Conservation (phyloP, 2,113 vertebrate species). For the Prionailurus bengalensis region DNA sequence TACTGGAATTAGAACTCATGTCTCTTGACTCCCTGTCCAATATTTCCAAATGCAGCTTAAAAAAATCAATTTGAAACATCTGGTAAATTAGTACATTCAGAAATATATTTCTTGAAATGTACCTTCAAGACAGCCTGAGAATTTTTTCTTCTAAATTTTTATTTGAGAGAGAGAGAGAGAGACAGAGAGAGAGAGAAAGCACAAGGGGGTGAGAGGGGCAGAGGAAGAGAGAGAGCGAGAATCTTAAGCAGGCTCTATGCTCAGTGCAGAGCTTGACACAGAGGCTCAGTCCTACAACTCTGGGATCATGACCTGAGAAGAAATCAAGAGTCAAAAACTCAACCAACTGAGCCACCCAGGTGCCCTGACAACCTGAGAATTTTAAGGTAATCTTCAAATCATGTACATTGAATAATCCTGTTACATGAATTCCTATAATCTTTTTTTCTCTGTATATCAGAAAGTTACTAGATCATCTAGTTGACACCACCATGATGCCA, state of each 20-base stretch:
- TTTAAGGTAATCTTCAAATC: neutral
- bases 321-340: no score
- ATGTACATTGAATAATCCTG: neutral
- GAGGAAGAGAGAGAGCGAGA: no score
- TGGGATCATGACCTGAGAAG: no score
- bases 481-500: neutral
- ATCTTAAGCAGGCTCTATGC: no score
- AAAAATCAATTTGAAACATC: neutral
- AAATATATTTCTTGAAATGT: neutral
- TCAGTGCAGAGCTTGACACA: no score
- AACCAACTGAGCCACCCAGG: no score
- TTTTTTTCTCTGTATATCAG: neutral
- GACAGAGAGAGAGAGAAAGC: no score
- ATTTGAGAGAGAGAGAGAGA: no score
- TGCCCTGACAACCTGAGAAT: neutral
- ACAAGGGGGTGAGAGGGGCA: no score
- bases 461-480: neutral
- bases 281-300: no score
- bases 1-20: neutral
- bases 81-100: neutral
- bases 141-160: neutral
- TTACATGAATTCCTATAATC: neutral
- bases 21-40: neutral
- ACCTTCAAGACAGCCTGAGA: neutral
- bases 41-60: neutral